These are phyloP conservation scores for Elephantulus edwardii DNA, from an alignment of 2,113 vertebrate species.

Conservation along the genomic window DNA sequence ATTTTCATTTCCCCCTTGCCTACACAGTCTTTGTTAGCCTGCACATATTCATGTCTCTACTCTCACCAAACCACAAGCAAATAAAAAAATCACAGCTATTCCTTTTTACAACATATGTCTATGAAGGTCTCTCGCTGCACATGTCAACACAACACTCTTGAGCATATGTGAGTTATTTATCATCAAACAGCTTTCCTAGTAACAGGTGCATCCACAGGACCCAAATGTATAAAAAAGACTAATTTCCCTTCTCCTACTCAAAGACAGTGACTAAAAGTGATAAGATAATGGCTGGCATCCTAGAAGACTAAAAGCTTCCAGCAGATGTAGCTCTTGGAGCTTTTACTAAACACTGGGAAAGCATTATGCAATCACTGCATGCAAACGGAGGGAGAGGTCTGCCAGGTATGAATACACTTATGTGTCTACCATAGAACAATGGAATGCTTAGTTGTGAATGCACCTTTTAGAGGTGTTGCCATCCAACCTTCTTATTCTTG, in stretches of 20 bases:
- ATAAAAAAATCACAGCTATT: slow-evolving; percentile 47
- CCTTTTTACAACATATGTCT: slow-evolving; percentile 66
- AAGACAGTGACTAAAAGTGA: slow-evolving; percentile 70
- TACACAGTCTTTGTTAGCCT: slow-evolving; percentile 29
- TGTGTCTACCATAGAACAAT: slow-evolving; percentile 52
- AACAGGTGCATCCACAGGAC: slow-evolving; percentile 63
- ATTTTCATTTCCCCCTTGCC: not conserved
- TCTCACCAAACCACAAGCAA: slow-evolving; percentile 21
- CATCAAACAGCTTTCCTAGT: slow-evolving; percentile 75
- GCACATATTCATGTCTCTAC: not conserved
- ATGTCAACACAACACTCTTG: slow-evolving; percentile 61
- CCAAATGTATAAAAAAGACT: slow-evolving; percentile 70
- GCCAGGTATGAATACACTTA: slow-evolving; percentile 41
- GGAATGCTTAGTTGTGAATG: not conserved
- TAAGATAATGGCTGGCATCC: slow-evolving; percentile 69
- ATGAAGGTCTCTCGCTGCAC: slow-evolving; percentile 67
- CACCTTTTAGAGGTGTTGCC: not conserved
- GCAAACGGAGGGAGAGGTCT: not conserved
- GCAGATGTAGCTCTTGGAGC: slow-evolving; percentile 76
- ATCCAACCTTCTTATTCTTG: not conserved
- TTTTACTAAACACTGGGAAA: slow-evolving; percentile 58
- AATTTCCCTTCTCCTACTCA: slow-evolving; percentile 70
- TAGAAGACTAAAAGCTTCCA: slow-evolving; percentile 69
- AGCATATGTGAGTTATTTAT: slow-evolving; percentile 77
- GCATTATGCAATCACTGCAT: slow-evolving; percentile 27